phyloP scores from a whole-genome alignment of 2,113 vertebrate genomes.

The Chlamydotis undulata region DNA sequence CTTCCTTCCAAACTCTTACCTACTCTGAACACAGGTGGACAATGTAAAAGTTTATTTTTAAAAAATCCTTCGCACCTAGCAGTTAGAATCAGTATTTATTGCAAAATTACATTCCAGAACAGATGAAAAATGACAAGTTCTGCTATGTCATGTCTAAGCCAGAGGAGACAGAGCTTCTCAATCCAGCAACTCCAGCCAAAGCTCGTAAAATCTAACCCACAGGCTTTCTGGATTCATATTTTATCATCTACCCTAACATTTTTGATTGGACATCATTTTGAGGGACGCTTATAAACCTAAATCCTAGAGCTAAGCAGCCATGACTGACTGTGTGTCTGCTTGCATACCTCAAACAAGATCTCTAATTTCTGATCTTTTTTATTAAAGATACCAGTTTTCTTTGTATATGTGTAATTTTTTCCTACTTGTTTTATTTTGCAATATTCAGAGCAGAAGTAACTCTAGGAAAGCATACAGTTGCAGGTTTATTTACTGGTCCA shows the following conservation, averaged over 20 bases:
- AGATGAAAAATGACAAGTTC: neutral
- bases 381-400: neutral
- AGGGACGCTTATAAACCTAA: neutral
- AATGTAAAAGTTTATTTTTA: neutral
- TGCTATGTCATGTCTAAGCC: neutral
- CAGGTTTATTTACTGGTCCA: neutral
- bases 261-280: neutral
- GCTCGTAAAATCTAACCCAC: neutral
- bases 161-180: conserved; percentile 19
- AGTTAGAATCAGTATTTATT: neutral
- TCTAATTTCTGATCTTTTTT: neutral
- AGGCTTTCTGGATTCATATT: neutral
- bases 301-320: neutral
- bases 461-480: neutral
- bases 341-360: neutral
- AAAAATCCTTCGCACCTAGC: neutral
- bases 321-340: neutral
- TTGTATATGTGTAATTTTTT: neutral
- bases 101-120: neutral
- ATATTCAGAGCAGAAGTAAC: neutral
- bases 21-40: neutral
- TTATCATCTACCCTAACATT: neutral
- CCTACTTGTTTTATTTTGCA: neutral
- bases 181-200: neutral
- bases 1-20: neutral